These are phyloP conservation scores for Oreochromis mossambicus DNA, from an alignment of 2,797 vertebrate species.

Conservation along the genomic window DNA sequence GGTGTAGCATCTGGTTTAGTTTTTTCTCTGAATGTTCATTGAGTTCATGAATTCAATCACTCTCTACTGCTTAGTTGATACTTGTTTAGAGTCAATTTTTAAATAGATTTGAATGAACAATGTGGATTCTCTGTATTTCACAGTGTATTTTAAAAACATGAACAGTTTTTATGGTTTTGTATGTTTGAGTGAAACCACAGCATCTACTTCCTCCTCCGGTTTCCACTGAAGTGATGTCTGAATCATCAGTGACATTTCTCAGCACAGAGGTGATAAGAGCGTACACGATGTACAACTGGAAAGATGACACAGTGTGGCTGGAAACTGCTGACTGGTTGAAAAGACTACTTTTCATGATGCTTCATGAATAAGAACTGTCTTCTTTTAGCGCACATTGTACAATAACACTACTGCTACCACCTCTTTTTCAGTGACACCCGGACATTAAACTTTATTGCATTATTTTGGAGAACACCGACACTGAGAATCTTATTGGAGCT, in stretches of 20 bases:
- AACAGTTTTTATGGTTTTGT: not conserved
- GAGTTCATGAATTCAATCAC: not conserved
- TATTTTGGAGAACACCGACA: not conserved
- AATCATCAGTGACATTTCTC: not conserved
- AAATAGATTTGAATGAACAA: not conserved
- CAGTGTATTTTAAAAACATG: not conserved
- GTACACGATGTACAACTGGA: fast-evolving
- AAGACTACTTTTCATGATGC: not conserved
- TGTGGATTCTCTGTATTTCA: not conserved
- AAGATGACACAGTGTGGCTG: not conserved
- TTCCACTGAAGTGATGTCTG: not conserved
- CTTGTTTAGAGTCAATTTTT: fast-evolving
- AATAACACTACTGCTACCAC: not conserved
- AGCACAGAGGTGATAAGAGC: not conserved
- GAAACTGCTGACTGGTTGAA: not conserved
- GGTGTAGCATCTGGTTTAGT: not conserved
- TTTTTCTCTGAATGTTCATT: not conserved
- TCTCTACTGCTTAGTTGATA: not conserved
- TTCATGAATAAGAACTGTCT: not conserved
- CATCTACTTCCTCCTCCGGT: not conserved
- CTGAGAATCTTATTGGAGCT: not conserved
- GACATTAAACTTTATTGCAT: not conserved
- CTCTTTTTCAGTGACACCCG: fast-evolving
- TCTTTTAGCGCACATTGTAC: not conserved
- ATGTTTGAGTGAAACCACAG: not conserved